Base-by-base conservation (phyloP, 2,113 vertebrate genomes). In the Piprites chloris region DNA sequence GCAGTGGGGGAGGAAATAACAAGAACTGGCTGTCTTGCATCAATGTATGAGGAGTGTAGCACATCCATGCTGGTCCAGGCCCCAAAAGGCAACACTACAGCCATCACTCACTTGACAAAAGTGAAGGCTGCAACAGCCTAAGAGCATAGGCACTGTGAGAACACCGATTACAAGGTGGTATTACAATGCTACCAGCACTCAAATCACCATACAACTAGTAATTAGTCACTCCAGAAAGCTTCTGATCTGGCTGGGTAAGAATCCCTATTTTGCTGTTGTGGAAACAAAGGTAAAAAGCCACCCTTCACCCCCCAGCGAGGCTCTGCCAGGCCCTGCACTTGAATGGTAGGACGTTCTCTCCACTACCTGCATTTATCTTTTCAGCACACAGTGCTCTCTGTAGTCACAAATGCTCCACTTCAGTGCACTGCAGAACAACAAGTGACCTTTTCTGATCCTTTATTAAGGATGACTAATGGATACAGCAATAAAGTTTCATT, bases 151-250 rank as follows among this genome's bases (percentile, higher is more conserved):
- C 95, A 41, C 95, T 44, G 90, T 63, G 84, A 94, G 92, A 97
- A 86, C 96, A 94, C 76, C 42, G 56, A 96, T 90, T 95, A 96
- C 90, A 92, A 95, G 90, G 85, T 88, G 88, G 88, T 78, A 95
- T 93, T 96, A 96, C 85, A 96, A 93, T 92, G 92, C 95, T 94
- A 97, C 98, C 42, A 87, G 93, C 95, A 93, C 87, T 96, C 96
- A 96, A 92, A 95, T 95, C 95, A 96, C 79, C 93, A 90, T 90
- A 95, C 93, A 96, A 94, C 88, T 71, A 95, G 85, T 58, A 96
- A 97, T 95, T 96, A 96, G 90, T 92, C 96, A 90, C 96, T 96
- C 73, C 93, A 94, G 95, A 95, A 95, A 94, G 93, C 95, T 91
- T 86, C 96, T 96, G 87, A 95, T 95, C 90, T n/a, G 89, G 87